A percentile compares a stretch with the other conserved stretches of the same genome.
These are phyloP conservation scores for Nymphalis c-album DNA, from an alignment of 2,888 invertebrate genomes.

Conservation along the genomic window DNA sequence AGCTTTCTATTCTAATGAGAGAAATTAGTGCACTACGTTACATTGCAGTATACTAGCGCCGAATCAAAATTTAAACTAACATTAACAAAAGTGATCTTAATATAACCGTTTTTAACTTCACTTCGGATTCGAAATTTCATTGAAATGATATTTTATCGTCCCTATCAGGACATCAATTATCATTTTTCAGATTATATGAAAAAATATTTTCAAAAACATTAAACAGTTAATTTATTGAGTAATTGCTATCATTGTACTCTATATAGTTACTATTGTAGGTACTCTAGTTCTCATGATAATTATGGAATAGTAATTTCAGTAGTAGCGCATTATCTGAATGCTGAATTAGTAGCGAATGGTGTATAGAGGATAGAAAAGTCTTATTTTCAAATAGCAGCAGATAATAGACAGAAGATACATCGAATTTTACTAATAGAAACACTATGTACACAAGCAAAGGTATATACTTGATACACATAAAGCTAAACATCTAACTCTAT, in stretches of 20 bases:
- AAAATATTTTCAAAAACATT: no score
- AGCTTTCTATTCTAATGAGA: constrained; percentile 8
- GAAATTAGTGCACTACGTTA: constrained; percentile 5
- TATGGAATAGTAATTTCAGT: neutral
- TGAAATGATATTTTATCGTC: no score
- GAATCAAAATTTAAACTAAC: neutral
- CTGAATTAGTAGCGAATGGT: neutral
- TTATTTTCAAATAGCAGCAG: neutral
- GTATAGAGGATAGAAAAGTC: neutral
- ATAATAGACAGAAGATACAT: no score
- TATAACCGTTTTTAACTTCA: no score
- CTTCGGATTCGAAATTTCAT: no score
- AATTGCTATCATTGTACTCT: neutral
- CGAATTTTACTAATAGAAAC: no score
- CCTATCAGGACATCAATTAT: no score
- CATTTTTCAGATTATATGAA: no score
- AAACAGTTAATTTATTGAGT: neutral
- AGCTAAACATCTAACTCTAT: constrained; percentile 22
- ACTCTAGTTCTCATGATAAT: neutral
- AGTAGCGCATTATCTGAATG: neutral
- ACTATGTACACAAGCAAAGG: neutral
- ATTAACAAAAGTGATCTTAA: no score
- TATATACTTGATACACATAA: neutral
- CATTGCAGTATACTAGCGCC: neutral
- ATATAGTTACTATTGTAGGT: no score